Conservation (phyloP, 1,140 invertebrate genomes). For the Solenopsis invicta region DNA sequence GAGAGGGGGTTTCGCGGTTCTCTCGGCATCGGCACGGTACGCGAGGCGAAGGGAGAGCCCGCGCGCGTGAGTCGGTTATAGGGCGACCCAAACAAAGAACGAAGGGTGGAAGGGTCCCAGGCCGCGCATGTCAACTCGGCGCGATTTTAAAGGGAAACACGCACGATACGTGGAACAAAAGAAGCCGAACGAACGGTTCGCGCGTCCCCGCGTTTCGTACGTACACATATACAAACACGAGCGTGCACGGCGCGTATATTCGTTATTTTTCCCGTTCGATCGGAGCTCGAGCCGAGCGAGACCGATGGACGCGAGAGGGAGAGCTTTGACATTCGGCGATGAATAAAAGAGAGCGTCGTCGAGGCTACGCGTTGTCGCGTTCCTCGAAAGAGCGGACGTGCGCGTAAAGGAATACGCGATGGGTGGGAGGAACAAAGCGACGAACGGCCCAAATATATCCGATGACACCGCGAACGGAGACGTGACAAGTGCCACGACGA, state of each 20-base stretch:
- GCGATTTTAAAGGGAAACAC: constrained; percentile 77
- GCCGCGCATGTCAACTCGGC: constrained; percentile 72
- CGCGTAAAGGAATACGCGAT: neutral
- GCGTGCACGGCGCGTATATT: no score
- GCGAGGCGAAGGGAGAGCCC: constrained; percentile 47
- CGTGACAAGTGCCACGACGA: neutral
- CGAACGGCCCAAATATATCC: constrained; percentile 6
- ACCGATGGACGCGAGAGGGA: neutral
- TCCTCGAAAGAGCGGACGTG: neutral
- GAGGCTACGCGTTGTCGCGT: neutral
- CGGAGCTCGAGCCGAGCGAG: neutral
- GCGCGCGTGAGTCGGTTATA: constrained; percentile 69
- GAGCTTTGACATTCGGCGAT: neutral
- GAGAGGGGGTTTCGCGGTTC: neutral
- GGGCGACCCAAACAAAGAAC: constrained; percentile 79
- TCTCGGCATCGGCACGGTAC: constrained; percentile 41
- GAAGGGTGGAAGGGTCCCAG: constrained; percentile 61
- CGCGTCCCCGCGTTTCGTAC: neutral
- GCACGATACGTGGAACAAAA: constrained; percentile 69
- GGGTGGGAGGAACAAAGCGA: neutral
- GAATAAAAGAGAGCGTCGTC: neutral
- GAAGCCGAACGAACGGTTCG: neutral
- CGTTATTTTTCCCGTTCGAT: neutral
- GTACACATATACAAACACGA: neutral
- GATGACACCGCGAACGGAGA: neutral